Percentiles rank a stretch among this genome's conserved stretches.
Evolutionary conservation across 2,888 invertebrate genomes (phyloP).

Genomic region (Apocheima hispidaria): DNA sequence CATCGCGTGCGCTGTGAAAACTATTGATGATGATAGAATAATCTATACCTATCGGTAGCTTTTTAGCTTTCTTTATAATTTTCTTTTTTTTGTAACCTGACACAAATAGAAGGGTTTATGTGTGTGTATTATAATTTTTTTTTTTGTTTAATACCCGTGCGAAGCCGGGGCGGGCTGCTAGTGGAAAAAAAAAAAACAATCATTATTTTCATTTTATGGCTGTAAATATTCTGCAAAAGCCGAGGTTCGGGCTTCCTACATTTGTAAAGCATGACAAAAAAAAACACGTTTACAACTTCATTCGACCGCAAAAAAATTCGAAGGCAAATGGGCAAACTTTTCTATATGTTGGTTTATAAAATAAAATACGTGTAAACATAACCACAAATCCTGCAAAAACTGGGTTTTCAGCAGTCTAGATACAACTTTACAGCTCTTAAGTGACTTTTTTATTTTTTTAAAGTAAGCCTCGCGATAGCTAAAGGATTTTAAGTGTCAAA

Average conservation of each 20-base stretch:
- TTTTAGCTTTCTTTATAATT: too few relatives aligned
- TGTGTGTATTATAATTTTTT: too few relatives aligned
- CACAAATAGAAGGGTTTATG: too few relatives aligned
- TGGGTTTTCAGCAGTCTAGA: slow-evolving; percentile 8
- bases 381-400: slow-evolving; percentile 16
- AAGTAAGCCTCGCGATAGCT: slow-evolving; percentile 34
- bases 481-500: slow-evolving; percentile 39
- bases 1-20: too few relatives aligned
- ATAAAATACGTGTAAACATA: slow-evolving; percentile 5
- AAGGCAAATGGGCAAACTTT: background rate
- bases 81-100: too few relatives aligned
- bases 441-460: slow-evolving; percentile 34
- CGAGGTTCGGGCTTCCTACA: background rate
- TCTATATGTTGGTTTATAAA: slow-evolving; percentile 8
- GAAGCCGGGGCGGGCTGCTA: too few relatives aligned
- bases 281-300: background rate
- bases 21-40: too few relatives aligned
- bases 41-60: too few relatives aligned
- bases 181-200: too few relatives aligned
- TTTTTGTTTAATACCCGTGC: too few relatives aligned
- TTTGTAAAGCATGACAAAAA: background rate
- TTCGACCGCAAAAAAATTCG: background rate
- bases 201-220: too few relatives aligned
- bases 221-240: background rate
- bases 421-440: slow-evolving; percentile 7